Percentiles rank a stretch among this genome's conserved stretches.
phyloP scores from a whole-genome alignment of 2,797 vertebrate species.

The Molothrus ater region DNA sequence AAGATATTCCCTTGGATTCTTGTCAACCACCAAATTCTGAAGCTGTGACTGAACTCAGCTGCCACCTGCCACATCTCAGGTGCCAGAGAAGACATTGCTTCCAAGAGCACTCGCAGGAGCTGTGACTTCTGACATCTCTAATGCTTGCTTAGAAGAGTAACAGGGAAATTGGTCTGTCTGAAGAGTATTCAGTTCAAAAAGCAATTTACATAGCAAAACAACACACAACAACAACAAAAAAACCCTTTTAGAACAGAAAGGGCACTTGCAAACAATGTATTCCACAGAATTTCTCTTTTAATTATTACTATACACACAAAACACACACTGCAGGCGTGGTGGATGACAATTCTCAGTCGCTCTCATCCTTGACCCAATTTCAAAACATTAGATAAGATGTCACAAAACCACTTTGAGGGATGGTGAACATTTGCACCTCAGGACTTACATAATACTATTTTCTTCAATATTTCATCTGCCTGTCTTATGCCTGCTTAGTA shows the following conservation, averaged over 20 bases:
- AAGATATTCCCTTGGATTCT: neutral
- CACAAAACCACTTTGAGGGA: conserved; percentile 22
- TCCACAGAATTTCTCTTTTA: neutral
- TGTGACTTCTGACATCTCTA: neutral
- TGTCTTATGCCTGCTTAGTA: conserved; percentile 8
- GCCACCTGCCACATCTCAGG: neutral
- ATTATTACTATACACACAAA: neutral
- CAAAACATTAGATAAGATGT: conserved; percentile 21
- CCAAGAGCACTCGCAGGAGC: neutral
- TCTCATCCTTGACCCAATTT: conserved; percentile 37
- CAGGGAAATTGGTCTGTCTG: conserved; percentile 7
- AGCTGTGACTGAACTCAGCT: neutral
- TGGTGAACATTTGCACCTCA: neutral
- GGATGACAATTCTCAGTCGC: neutral
- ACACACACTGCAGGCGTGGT: neutral
- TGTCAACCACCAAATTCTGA: neutral
- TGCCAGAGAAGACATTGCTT: neutral
- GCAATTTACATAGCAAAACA: conserved; percentile 35
- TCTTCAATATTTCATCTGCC: conserved; percentile 47
- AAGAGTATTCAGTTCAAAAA: neutral
- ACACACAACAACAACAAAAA: neutral
- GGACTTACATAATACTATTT: neutral
- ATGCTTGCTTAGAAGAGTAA: neutral
- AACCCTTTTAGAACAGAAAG: neutral
- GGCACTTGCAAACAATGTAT: neutral